phyloP scores from a whole-genome alignment of 2,888 invertebrate genomes.

The Epinotia bilunana region DNA sequence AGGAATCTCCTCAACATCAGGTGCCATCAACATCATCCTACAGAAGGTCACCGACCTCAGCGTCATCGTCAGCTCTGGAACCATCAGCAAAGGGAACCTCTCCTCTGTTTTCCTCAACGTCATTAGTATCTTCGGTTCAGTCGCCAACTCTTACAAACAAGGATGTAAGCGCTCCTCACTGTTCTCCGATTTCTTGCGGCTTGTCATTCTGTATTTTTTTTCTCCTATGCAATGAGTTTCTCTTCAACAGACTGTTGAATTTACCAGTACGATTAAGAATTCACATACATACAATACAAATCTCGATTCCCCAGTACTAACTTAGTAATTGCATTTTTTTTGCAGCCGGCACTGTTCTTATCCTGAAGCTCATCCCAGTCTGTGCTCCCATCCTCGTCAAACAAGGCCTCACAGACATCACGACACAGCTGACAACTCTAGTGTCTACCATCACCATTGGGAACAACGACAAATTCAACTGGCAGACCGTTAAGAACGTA shows the following conservation, averaged over 20 bases:
- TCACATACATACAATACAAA: too few relatives aligned
- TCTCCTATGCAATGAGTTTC: too few relatives aligned
- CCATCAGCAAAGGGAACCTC: conserved; percentile 2
- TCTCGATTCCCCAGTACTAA: too few relatives aligned
- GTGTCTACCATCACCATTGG: background rate
- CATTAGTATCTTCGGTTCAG: conserved; percentile 3
- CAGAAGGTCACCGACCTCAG: background rate
- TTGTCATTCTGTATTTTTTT: too few relatives aligned
- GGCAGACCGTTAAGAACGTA: background rate
- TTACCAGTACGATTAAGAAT: too few relatives aligned
- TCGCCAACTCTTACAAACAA: conserved; percentile 25
- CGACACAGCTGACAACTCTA: background rate
- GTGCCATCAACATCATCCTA: conserved; percentile 1
- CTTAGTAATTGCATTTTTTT: background rate
- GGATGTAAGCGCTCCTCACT: conserved; percentile 15
- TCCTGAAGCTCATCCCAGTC: background rate
- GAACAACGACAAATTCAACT: conserved; percentile 2
- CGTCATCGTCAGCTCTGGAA: background rate
- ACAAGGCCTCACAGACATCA: background rate
- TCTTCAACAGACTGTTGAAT: too few relatives aligned
- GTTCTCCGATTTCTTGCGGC: too few relatives aligned
- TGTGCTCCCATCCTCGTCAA: background rate
- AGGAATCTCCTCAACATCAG: conserved; percentile 12
- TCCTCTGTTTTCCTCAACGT: background rate
- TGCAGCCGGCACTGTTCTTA: conserved; percentile 14